These are phyloP conservation scores for Gymnobelideus leadbeateri DNA, from an alignment of 2,113 vertebrate species.

Conservation along the genomic window DNA sequence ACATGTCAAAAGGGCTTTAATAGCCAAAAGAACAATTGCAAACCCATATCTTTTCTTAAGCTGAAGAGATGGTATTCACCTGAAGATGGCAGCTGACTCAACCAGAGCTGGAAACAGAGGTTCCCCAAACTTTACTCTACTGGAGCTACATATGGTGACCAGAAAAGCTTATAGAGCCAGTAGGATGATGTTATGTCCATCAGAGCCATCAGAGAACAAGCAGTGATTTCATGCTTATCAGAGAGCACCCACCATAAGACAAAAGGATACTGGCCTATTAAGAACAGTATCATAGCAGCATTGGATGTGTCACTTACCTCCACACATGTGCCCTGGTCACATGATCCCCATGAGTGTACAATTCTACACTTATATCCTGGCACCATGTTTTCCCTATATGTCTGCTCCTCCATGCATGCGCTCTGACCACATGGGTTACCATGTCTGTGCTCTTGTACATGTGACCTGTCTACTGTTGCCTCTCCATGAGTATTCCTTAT, in stretches of 20 bases:
- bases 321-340: neutral
- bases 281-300: neutral
- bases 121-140: neutral
- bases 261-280: neutral
- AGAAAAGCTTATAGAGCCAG: neutral
- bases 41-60: neutral
- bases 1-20: neutral
- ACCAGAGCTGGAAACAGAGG: neutral
- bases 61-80: neutral
- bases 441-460: neutral
- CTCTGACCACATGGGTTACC: neutral
- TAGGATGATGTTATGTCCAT: neutral
- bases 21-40: neutral
- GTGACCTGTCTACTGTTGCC: neutral
- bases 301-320: neutral
- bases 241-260: neutral
- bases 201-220: neutral
- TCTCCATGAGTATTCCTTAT: neutral
- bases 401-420: neutral
- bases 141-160: neutral
- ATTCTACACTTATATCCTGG: neutral
- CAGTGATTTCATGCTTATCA: neutral
- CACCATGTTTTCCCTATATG: neutral
- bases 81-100: neutral
- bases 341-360: neutral